These are phyloP conservation scores for Lydus trimaculatus DNA, from an alignment of 2,888 invertebrate genomes.

Conservation along the genomic window DNA sequence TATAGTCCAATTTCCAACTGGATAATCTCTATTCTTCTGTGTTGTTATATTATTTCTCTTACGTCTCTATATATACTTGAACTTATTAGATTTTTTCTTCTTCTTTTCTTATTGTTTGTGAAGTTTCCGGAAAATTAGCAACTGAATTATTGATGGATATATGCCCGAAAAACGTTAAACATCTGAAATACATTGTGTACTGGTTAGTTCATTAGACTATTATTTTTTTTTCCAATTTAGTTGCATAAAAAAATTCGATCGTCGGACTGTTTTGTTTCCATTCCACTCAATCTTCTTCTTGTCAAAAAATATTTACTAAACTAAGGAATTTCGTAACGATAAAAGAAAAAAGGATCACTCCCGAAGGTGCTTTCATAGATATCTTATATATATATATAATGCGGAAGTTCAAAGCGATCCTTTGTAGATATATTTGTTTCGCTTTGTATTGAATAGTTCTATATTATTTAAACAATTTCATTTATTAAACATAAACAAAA, in stretches of 20 bases:
- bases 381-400: neutral
- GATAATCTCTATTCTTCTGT: conserved; percentile 4
- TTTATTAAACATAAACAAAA: neutral
- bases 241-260: neutral
- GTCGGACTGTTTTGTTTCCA: neutral
- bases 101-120: neutral
- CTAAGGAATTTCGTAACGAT: neutral
- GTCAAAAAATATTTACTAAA: conserved; percentile 11
- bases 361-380: neutral
- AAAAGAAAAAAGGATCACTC: neutral
- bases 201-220: neutral
- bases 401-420: neutral
- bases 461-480: neutral
- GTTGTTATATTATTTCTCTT: conserved; percentile 18
- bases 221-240: neutral
- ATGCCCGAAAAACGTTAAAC: conserved; percentile 12
- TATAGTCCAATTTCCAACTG: conserved; percentile 1
- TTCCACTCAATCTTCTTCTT: conserved; percentile 10
- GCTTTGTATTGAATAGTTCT: neutral
- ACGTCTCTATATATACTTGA: conserved; percentile 11
- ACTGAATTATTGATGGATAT: conserved; percentile 28
- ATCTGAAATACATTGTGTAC: neutral
- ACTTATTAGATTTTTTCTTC: neutral
- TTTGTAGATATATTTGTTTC: neutral
- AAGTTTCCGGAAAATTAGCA: conserved; percentile 22